phyloP scores from a whole-genome alignment of 2,888 invertebrate species.

The Hesperia comma region DNA sequence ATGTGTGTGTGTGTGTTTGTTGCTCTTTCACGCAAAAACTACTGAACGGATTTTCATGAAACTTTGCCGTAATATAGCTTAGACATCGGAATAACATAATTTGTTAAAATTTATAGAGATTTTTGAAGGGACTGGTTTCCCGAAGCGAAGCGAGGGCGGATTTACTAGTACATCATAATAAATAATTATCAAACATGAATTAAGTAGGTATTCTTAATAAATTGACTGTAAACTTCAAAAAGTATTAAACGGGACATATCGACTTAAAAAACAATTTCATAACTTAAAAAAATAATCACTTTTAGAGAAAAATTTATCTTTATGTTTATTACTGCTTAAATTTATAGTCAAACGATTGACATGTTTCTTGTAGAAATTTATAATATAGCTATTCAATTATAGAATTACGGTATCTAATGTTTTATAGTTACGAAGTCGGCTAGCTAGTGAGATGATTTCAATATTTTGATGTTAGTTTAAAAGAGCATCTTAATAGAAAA shows the following conservation, averaged over 20 bases:
- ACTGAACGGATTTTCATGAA: too few relatives aligned
- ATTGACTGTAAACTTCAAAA: not conserved
- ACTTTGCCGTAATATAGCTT: too few relatives aligned
- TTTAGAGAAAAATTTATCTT: conserved; percentile 12
- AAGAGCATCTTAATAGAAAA: too few relatives aligned
- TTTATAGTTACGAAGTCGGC: conserved; percentile 36
- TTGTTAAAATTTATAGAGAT: too few relatives aligned
- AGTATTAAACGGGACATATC: not conserved
- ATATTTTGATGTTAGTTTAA: not conserved
- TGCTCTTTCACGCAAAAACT: too few relatives aligned
- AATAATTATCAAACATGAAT: too few relatives aligned
- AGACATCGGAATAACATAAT: too few relatives aligned
- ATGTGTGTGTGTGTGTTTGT: too few relatives aligned
- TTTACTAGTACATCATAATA: too few relatives aligned
- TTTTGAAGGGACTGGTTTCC: too few relatives aligned
- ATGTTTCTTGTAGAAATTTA: conserved; percentile 35
- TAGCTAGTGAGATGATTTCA: conserved; percentile 1
- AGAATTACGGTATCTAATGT: conserved; percentile 35
- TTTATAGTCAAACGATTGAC: conserved; percentile 37
- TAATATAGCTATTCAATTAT: conserved; percentile 39
- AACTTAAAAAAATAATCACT: conserved; percentile 19
- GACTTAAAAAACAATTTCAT: conserved; percentile 21
- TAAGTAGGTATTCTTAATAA: too few relatives aligned
- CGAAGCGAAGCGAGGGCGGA: too few relatives aligned
- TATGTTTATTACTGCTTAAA: conserved; percentile 29